Conservation (phyloP, 2,797 vertebrate genomes). For the Rhinella marina region DNA sequence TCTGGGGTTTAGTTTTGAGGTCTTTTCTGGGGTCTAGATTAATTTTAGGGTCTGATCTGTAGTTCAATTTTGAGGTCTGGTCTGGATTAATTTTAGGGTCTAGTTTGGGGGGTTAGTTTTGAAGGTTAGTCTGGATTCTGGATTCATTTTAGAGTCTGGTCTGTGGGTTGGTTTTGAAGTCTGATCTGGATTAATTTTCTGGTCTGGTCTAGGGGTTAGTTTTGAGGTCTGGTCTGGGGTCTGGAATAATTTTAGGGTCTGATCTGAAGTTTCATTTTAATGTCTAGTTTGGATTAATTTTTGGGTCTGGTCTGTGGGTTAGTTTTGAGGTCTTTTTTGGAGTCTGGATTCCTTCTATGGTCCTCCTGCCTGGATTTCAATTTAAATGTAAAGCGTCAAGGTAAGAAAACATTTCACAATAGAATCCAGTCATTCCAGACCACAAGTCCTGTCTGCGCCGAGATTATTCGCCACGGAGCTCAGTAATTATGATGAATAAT, state of each 20-base stretch:
- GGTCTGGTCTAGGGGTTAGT: too few relatives aligned
- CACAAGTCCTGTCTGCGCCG: background rate
- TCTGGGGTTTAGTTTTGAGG: background rate
- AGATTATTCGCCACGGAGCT: background rate
- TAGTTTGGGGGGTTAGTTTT: background rate
- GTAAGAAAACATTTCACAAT: background rate
- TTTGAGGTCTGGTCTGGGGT: background rate
- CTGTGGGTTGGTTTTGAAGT: background rate
- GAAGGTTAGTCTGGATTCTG: background rate
- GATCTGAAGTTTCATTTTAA: too few relatives aligned
- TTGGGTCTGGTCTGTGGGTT: background rate
- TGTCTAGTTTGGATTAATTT: background rate
- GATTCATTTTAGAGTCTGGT: background rate
- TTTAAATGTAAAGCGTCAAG: background rate
- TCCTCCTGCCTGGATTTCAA: background rate
- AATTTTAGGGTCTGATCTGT: background rate
- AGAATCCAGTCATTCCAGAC: background rate
- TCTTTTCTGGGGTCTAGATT: background rate
- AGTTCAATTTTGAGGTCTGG: too few relatives aligned
- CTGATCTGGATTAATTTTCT: background rate
- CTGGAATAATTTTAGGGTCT: background rate
- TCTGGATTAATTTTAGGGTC: too few relatives aligned
- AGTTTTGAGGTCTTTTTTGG: background rate
- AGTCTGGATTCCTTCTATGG: background rate
- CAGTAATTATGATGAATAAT: conserved; percentile 33